A percentile compares a stretch with the other conserved stretches of the same genome.
Conservation (phyloP, 2,113 vertebrate species). For the Neotoma lepida region DNA sequence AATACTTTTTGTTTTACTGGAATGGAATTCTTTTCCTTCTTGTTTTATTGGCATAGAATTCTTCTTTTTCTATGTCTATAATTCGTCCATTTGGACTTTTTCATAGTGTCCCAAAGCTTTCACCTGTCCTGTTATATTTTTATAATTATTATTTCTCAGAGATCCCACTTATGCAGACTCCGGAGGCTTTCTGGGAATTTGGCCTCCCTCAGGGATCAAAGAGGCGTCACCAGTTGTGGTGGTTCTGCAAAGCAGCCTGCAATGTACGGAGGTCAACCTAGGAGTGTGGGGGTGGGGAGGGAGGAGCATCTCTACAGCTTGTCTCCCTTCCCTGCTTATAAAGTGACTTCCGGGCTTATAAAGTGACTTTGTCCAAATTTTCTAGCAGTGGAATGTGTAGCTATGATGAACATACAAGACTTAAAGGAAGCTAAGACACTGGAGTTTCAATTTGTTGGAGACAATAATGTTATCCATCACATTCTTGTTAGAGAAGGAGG, state of each 20-base stretch:
- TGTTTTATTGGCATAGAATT: background rate
- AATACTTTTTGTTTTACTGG: background rate
- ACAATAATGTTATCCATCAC: conserved; percentile 93
- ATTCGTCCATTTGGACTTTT: background rate
- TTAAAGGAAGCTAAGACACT: conserved; percentile 70
- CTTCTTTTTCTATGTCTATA: background rate
- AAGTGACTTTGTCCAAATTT: background rate
- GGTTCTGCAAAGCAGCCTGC: background rate
- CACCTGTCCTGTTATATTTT: background rate
- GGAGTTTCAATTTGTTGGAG: conserved; percentile 91
- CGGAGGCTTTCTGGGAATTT: background rate
- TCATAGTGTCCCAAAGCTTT: background rate
- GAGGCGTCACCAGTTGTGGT: background rate
- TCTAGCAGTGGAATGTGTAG: background rate
- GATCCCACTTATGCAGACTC: too few species aligned
- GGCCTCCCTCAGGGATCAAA: background rate
- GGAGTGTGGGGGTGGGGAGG: background rate
- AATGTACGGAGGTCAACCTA: background rate
- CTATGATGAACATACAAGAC: conserved; percentile 84
- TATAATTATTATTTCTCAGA: background rate
- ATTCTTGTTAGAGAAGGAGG: conserved; percentile 92
- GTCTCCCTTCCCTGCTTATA: background rate
- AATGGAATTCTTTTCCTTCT: background rate
- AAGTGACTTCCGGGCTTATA: background rate
- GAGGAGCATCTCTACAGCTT: background rate